phyloP scores from a whole-genome alignment of 23 tunicate genomes.

The Clavelina lepadiformis region DNA sequence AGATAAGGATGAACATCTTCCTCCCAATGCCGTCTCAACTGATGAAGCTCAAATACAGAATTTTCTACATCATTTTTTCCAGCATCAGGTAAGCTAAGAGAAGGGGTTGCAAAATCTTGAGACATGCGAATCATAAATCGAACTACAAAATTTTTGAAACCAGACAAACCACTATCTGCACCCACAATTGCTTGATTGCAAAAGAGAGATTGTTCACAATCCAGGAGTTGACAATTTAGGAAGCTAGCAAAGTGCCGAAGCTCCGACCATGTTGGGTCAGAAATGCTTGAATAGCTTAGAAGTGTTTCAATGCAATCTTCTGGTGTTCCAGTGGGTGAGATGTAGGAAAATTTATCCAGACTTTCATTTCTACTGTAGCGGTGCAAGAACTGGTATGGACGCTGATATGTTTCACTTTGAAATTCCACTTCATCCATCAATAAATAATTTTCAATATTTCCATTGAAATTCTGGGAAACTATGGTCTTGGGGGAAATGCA shows the following conservation, averaged over 20 bases:
- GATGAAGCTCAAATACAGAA: constrained; percentile 23
- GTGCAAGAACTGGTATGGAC: constrained; percentile 64
- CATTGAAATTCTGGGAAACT: background rate
- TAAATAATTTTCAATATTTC: background rate
- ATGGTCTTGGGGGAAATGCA: constrained; percentile 52
- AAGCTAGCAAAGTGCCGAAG: constrained; percentile 84
- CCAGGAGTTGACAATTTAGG: constrained; percentile 43
- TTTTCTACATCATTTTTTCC: background rate
- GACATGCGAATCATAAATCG: constrained; percentile 80
- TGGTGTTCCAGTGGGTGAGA: constrained; percentile 31
- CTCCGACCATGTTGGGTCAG: constrained; percentile 75
- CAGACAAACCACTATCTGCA: constrained; percentile 43
- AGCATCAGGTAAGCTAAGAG: constrained; percentile 19
- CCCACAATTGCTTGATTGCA: constrained; percentile 38
- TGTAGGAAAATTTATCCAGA: constrained; percentile 44
- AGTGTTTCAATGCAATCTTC: constrained; percentile 31
- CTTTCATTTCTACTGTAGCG: constrained; percentile 15
- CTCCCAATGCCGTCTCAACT: constrained; percentile 54
- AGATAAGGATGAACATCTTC: constrained; percentile 57
- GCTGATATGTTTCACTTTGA: constrained; percentile 47
- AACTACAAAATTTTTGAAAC: constrained; percentile 71
- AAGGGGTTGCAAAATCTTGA: constrained; percentile 89
- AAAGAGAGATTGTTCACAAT: constrained; percentile 70
- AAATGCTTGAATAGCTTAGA: constrained; percentile 34
- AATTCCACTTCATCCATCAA: constrained; percentile 55